Percentiles rank a stretch among this genome's conserved stretches.
Evolutionary conservation across 2,113 vertebrate genomes (phyloP).

Genomic region (Thryonomys swinderianus): DNA sequence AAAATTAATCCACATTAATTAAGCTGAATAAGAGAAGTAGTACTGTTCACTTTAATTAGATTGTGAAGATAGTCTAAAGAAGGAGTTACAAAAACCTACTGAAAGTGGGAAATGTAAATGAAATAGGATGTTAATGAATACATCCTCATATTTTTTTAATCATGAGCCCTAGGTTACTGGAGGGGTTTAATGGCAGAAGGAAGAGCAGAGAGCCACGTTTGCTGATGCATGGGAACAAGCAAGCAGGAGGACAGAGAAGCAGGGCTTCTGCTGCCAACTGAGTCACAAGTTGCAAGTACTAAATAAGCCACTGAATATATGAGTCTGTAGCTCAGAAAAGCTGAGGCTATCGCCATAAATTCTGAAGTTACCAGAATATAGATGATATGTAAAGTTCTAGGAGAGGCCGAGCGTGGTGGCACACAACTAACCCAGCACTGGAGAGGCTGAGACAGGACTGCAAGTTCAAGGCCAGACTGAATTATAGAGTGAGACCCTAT

Average conservation of each 20-base stretch:
- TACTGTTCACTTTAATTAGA: neutral
- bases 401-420: too few relatives aligned
- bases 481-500: too few relatives aligned
- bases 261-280: neutral
- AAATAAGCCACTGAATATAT: neutral
- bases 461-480: too few relatives aligned
- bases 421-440: too few relatives aligned
- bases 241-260: neutral
- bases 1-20: constrained; percentile 11
- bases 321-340: neutral
- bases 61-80: neutral
- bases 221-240: neutral
- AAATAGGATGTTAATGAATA: neutral
- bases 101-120: neutral
- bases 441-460: too few relatives aligned
- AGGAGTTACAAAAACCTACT: neutral
- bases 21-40: neutral
- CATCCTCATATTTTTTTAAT: neutral
- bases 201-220: neutral
- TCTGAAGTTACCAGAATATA: neutral
- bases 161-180: neutral
- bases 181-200: neutral
- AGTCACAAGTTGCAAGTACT: neutral
- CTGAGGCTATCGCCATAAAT: neutral
- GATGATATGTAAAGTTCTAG: neutral